Conservation (phyloP, 1,140 invertebrate genomes). For the Diorhabda carinulata region DNA sequence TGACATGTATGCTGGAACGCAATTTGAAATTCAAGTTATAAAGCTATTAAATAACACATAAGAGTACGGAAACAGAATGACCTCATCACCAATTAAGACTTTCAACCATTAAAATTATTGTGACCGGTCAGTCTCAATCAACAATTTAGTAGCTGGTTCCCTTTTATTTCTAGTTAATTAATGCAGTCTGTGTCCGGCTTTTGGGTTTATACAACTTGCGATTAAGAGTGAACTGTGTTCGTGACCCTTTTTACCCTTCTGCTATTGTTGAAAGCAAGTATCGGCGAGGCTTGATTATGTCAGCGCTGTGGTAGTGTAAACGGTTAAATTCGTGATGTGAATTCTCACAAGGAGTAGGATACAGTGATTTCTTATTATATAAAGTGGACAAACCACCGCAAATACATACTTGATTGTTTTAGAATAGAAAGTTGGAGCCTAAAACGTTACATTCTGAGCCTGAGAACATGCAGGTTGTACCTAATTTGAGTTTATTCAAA, state of each 20-base stretch:
- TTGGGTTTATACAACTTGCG: not conserved
- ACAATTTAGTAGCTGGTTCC: slow-evolving; percentile 1
- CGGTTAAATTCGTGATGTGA: not conserved
- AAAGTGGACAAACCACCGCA: not conserved
- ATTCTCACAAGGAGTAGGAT: not conserved
- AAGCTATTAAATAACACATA: slow-evolving; percentile 3
- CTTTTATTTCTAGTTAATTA: slow-evolving; percentile 15
- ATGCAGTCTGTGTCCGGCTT: slow-evolving; percentile 16
- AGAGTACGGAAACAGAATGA: slow-evolving; percentile 19
- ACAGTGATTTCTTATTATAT: not conserved
- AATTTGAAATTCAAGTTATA: not conserved
- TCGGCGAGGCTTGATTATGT: slow-evolving; percentile 2
- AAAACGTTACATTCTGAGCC: too few species aligned
- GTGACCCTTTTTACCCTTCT: not conserved
- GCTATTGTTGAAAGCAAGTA: not conserved
- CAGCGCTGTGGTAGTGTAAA: not conserved
- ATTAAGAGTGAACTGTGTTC: not conserved
- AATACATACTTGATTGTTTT: too few species aligned
- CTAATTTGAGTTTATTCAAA: too few species aligned
- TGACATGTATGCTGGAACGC: too few species aligned
- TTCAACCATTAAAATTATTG: slow-evolving; percentile 11
- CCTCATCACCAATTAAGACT: slow-evolving; percentile 24
- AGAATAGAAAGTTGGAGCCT: too few species aligned
- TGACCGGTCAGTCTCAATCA: slow-evolving; percentile 1
- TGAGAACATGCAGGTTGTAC: too few species aligned